Evolutionary conservation across 2,888 invertebrate genomes (phyloP).

Genomic region (Drosophila affinis): DNA sequence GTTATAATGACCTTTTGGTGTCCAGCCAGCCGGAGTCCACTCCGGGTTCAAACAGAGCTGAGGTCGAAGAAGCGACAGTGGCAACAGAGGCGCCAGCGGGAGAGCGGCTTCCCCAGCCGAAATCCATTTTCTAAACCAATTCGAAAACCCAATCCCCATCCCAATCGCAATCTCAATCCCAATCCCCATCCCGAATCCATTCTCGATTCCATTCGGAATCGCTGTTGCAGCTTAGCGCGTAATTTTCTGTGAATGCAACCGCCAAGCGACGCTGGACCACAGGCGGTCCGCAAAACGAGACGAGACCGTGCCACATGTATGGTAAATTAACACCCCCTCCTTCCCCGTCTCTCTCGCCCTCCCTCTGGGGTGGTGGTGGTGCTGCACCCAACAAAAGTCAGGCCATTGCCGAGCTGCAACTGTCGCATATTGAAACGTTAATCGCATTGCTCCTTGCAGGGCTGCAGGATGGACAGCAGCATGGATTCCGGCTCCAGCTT

Average conservation of each 20-base stretch:
- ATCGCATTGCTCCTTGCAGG: constrained; percentile 65
- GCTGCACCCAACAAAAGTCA: neutral
- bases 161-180: constrained; percentile 6
- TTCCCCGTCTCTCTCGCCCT: neutral
- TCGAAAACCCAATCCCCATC: constrained; percentile 3
- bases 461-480: constrained; percentile 40
- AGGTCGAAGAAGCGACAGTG: neutral
- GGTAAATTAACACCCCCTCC: constrained; percentile 44
- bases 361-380: neutral
- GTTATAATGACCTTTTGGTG: constrained; percentile 62
- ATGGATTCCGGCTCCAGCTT: constrained; percentile 9
- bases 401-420: constrained; percentile 62
- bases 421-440: constrained; percentile 77
- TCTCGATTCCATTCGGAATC: constrained; percentile 8
- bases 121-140: constrained; percentile 25
- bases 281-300: constrained; percentile 48
- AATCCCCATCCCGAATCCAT: constrained; percentile 7
- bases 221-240: constrained; percentile 54
- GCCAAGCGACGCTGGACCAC: constrained; percentile 45
- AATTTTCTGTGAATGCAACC: constrained; percentile 59
- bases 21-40: neutral
- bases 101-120: neutral
- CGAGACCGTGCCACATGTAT: constrained; percentile 38
- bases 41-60: neutral
- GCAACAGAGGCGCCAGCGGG: neutral